A percentile compares a stretch with the other conserved stretches of the same genome.
Evolutionary conservation across 1,140 invertebrate species (phyloP).

Genomic region (Oppia nitens): DNA sequence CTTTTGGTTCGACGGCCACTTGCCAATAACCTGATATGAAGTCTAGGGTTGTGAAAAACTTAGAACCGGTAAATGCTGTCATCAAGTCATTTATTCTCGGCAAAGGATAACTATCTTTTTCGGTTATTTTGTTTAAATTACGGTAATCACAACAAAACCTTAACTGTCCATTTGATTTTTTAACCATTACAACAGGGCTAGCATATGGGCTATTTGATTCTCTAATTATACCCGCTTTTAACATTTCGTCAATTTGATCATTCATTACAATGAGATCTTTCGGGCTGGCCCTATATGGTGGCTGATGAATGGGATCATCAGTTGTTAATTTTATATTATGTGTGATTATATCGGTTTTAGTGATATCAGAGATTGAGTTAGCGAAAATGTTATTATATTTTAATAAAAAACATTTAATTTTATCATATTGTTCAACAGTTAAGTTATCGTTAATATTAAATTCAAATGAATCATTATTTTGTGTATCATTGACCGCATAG

Average conservation of each 20-base stretch:
- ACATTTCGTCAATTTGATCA: conserved; percentile 1
- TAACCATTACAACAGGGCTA: conserved; percentile 19
- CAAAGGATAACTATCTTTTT: conserved; percentile 34
- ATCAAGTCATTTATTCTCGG: conserved; percentile 26
- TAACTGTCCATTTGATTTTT: conserved; percentile 32
- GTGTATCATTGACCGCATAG: too few relatives aligned
- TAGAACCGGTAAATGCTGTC: not conserved
- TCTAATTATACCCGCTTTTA: conserved; percentile 17
- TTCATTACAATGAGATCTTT: not conserved
- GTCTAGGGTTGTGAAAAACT: conserved; percentile 11
- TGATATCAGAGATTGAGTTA: not conserved
- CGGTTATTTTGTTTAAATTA: conserved; percentile 27
- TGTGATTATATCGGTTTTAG: not conserved
- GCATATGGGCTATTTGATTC: conserved; percentile 17
- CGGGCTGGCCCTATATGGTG: not conserved
- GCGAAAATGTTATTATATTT: not conserved
- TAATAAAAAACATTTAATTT: not conserved
- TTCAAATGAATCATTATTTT: too few relatives aligned
- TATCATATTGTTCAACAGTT: too few relatives aligned
- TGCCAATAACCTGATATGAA: conserved; percentile 16
- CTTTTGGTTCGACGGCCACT: not conserved
- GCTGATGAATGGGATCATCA: not conserved
- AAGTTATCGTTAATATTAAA: too few relatives aligned
- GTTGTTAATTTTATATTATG: not conserved
- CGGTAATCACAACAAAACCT: conserved; percentile 37